A percentile compares a stretch with the other conserved stretches of the same genome.
Conservation (phyloP, 2,888 invertebrate species). For the Clepsis dumicolana region DNA sequence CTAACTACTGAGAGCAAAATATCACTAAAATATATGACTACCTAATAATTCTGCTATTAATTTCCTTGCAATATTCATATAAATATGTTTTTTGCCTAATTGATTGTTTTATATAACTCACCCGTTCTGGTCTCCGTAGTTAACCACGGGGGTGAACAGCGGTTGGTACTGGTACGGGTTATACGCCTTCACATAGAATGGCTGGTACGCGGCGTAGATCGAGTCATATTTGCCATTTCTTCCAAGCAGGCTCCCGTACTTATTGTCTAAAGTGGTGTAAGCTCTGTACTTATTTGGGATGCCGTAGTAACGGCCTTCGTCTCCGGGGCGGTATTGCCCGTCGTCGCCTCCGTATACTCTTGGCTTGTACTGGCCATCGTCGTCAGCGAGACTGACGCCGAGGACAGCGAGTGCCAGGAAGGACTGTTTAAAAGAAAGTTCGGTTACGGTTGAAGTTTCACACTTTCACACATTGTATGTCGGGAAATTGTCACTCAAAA, state of each 20-base stretch:
- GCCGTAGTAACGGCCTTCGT: conserved; percentile 61
- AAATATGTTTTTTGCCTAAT: background rate
- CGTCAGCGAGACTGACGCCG: conserved; percentile 61
- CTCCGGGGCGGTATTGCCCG: conserved; percentile 63
- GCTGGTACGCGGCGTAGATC: conserved; percentile 62
- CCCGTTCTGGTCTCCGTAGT: conserved; percentile 57
- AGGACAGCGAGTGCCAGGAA: conserved; percentile 57
- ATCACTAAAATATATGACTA: too few species aligned
- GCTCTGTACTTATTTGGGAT: conserved; percentile 50
- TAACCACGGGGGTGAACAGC: conserved; percentile 63
- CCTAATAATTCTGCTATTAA: too few species aligned
- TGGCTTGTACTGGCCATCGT: conserved; percentile 81
- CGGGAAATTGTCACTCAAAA: background rate
- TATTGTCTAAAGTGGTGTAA: conserved; percentile 51
- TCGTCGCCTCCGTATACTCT: conserved; percentile 64
- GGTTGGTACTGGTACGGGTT: conserved; percentile 56
- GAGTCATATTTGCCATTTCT: conserved; percentile 63
- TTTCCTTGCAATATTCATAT: too few species aligned
- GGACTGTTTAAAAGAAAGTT: conserved; percentile 51
- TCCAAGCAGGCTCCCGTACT: conserved; percentile 48
- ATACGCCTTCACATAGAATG: conserved; percentile 58
- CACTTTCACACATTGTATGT: background rate
- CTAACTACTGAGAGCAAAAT: too few species aligned
- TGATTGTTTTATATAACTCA: conserved; percentile 43
- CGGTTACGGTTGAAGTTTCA: background rate